Conservation (phyloP, 1,140 invertebrate species). For the Pomacea maculata region DNA sequence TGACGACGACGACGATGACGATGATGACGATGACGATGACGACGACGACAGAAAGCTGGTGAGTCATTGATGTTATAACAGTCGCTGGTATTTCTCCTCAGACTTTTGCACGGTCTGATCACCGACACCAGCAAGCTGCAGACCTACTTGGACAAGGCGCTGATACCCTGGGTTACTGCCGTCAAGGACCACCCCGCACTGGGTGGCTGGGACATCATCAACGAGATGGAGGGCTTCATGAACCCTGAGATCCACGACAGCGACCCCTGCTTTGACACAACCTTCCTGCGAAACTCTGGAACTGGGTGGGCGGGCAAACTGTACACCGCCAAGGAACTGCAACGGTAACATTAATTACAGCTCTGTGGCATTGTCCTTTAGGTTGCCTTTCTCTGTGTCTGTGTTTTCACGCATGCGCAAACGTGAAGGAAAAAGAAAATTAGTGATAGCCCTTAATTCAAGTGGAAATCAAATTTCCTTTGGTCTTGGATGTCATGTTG, state of each 20-base stretch:
- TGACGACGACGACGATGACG: no score
- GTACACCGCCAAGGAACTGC: conserved; percentile 40
- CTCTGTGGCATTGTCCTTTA: no score
- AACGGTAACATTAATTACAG: conserved; percentile 27
- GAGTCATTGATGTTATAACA: no score
- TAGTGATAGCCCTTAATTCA: no score
- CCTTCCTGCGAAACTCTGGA: conserved; percentile 45
- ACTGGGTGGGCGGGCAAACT: conserved; percentile 61
- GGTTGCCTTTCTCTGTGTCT: no score
- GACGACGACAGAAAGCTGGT: no score
- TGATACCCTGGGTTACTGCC: conserved; percentile 52
- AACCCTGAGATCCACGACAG: conserved; percentile 40
- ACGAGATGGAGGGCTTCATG: conserved; percentile 64
- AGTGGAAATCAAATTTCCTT: no score
- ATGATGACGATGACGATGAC: no score
- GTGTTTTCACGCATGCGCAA: no score
- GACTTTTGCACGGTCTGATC: conserved; percentile 44
- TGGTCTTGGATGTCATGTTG: no score
- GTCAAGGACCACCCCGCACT: conserved; percentile 60
- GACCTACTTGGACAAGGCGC: conserved; percentile 61
- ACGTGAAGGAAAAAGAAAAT: no score
- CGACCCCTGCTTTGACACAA: conserved; percentile 64
- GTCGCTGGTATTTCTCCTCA: conserved; percentile 28
- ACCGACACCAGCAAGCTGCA: conserved; percentile 59
- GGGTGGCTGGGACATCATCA: conserved; percentile 64